Conservation (phyloP, 2,888 invertebrate species). For the Electrophaes corylata region DNA sequence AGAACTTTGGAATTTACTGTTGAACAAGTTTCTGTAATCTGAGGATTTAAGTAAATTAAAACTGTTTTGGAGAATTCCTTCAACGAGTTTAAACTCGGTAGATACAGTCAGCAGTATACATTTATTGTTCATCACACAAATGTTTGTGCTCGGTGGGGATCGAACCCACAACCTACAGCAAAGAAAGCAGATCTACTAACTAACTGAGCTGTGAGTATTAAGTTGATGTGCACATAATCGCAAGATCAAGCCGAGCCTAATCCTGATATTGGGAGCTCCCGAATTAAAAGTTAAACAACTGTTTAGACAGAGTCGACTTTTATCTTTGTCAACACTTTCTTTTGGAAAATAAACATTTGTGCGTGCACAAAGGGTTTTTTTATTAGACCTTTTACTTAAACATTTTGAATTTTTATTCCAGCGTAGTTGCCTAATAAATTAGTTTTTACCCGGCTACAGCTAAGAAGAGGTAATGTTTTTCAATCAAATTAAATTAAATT, state of each 20-base stretch:
- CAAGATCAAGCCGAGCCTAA: slow-evolving; percentile 9
- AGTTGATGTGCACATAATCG: slow-evolving; percentile 3
- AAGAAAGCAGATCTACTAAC: too few species aligned
- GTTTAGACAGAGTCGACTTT: too few species aligned
- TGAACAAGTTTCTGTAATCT: slow-evolving; percentile 12
- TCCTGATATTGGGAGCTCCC: slow-evolving; percentile 35
- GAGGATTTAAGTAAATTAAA: slow-evolving; percentile 7
- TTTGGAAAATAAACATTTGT: too few species aligned
- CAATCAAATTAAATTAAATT: too few species aligned
- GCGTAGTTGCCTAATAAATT: background rate
- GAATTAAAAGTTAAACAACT: slow-evolving; percentile 51
- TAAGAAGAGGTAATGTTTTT: background rate
- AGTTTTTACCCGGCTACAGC: background rate
- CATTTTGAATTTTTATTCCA: slow-evolving; percentile 1
- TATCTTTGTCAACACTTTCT: too few species aligned
- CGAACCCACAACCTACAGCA: too few species aligned
- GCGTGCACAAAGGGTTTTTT: slow-evolving; percentile 38
- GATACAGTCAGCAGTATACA: too few species aligned
- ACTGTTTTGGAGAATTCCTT: slow-evolving; percentile 3
- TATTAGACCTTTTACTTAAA: slow-evolving; percentile 20
- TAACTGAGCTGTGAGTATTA: background rate
- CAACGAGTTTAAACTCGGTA: slow-evolving; percentile 2
- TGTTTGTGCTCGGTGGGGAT: too few species aligned
- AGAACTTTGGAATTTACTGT: slow-evolving; percentile 21
- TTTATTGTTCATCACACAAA: too few species aligned